These are phyloP conservation scores for Seira ritae DNA, from an alignment of 2,888 invertebrate genomes.

Conservation along the genomic window DNA sequence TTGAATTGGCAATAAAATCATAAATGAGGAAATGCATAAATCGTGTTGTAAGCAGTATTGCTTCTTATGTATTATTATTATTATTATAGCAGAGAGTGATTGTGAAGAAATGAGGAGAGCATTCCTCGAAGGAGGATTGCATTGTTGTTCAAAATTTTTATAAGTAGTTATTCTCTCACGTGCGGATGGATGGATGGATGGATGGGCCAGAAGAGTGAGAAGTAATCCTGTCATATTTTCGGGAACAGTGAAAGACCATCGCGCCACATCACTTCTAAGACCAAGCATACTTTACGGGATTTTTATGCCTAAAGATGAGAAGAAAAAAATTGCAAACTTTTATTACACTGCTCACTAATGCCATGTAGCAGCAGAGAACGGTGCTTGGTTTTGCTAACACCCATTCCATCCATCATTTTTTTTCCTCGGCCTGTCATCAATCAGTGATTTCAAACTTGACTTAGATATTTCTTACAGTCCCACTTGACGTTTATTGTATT, in stretches of 20 bases:
- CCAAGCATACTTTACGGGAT: neutral
- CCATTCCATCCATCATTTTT: neutral
- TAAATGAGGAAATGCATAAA: neutral
- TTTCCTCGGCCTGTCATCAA: neutral
- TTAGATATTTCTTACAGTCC: neutral
- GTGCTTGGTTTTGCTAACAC: neutral
- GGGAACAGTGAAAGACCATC: slow-evolving; percentile 11
- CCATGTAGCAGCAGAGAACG: neutral
- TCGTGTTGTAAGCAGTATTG: neutral
- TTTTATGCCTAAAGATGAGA: neutral
- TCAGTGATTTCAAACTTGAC: slow-evolving; percentile 1
- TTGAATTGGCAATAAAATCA: neutral
- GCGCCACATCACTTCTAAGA: too few relatives aligned
- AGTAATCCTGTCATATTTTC: slow-evolving; percentile 8
- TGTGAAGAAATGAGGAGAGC: too few relatives aligned
- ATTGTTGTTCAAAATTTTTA: too few relatives aligned
- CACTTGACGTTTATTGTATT: slow-evolving; percentile 2
- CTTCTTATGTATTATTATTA: too few relatives aligned
- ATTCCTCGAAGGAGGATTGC: too few relatives aligned
- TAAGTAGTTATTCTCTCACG: neutral
- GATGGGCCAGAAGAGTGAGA: neutral
- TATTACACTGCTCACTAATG: neutral
- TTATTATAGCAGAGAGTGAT: too few relatives aligned
- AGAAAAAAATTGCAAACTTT: neutral
- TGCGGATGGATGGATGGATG: neutral